phyloP scores from a whole-genome alignment of 2,113 vertebrate genomes.

The Ameiurus melas region DNA sequence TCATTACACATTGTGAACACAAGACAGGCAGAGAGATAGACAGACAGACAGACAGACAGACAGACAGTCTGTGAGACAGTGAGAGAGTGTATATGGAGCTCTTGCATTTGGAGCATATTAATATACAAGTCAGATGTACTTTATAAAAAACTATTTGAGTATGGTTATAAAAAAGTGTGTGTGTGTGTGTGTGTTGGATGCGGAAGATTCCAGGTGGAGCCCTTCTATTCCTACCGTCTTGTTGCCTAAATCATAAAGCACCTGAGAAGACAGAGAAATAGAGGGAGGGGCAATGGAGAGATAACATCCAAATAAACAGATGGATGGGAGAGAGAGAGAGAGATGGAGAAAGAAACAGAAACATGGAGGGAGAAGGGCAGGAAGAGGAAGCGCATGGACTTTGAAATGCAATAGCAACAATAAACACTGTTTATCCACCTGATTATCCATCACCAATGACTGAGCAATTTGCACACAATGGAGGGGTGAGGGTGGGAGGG shows the following conservation, averaged over 20 bases:
- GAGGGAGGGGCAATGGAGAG: constrained; percentile 29
- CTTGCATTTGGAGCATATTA: not conserved
- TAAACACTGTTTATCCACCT: constrained; percentile 26
- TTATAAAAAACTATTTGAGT: not conserved
- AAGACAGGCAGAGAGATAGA: not conserved
- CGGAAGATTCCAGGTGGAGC: not conserved
- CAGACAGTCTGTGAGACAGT: not conserved
- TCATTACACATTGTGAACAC: not conserved
- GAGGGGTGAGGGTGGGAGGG: not conserved
- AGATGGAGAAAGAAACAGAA: constrained; percentile 24
- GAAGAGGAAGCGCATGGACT: not conserved
- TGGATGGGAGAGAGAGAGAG: not conserved
- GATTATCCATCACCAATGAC: constrained; percentile 41
- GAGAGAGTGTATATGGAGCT: not conserved
- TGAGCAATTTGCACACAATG: constrained; percentile 22
- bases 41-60: not conserved
- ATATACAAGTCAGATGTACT: not conserved
- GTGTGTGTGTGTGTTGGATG: too few relatives aligned
- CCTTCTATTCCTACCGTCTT: not conserved
- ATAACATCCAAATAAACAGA: constrained; percentile 45
- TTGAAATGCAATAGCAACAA: not conserved
- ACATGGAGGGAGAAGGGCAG: not conserved
- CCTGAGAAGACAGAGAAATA: constrained; percentile 6
- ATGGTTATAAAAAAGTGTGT: not conserved
- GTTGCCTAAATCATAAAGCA: not conserved